Percentiles rank a stretch among this genome's conserved stretches.
Evolutionary conservation across 2,888 invertebrate genomes (phyloP).

Genomic region (Cheilosia urbana): DNA sequence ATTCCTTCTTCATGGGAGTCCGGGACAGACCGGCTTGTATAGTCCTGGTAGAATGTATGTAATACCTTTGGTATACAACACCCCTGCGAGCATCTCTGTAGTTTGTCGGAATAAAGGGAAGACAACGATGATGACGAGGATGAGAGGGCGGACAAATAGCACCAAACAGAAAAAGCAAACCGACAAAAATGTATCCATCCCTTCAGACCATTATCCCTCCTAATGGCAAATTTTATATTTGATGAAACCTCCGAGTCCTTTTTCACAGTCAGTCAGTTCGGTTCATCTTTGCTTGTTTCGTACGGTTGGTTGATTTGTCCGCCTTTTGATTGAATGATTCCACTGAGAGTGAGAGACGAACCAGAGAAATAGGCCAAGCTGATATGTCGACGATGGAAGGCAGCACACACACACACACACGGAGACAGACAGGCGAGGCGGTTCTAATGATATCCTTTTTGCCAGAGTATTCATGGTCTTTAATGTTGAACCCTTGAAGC

Average conservation of each 20-base stretch:
- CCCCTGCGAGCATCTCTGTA: slow-evolving; percentile 45
- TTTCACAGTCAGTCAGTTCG: slow-evolving; percentile 72
- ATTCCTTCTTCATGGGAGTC: slow-evolving; percentile 48
- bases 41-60: slow-evolving; percentile 46
- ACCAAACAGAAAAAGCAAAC: slow-evolving; percentile 58
- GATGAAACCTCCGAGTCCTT: slow-evolving; percentile 75
- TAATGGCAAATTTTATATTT: slow-evolving; percentile 75
- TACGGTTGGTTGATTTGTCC: slow-evolving; percentile 72
- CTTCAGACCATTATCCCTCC: slow-evolving; percentile 70
- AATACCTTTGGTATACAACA: slow-evolving; percentile 47
- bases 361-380: slow-evolving; percentile 11
- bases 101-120: slow-evolving; percentile 54
- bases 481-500: slow-evolving; percentile 64
- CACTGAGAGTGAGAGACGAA: slow-evolving; percentile 5
- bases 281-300: slow-evolving; percentile 69
- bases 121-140: neutral
- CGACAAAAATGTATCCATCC: slow-evolving; percentile 64
- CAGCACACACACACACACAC: slow-evolving; percentile 3
- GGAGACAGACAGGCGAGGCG: slow-evolving; percentile 8
- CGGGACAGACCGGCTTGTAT: slow-evolving; percentile 14
- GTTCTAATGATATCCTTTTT: slow-evolving; percentile 59
- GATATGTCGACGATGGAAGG: neutral
- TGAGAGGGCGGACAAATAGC: neutral
- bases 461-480: slow-evolving; percentile 57
- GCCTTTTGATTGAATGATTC: slow-evolving; percentile 75